Percentiles rank a stretch among this genome's conserved stretches.
Evolutionary conservation across 1,140 invertebrate species (phyloP).

Genomic region (Calliopsis andreniformis): DNA sequence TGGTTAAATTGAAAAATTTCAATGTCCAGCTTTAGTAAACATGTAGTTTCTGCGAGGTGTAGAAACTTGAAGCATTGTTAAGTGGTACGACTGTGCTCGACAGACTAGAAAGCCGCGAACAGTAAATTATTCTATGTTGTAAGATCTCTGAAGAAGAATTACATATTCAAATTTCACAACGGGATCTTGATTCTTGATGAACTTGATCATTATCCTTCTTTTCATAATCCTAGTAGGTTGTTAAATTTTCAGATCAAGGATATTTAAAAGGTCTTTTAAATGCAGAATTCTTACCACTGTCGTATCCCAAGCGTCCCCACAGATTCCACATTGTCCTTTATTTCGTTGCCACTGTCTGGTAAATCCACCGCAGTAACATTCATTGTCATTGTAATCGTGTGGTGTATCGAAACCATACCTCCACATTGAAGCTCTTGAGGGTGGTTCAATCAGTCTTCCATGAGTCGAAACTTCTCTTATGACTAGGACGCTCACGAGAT

Average conservation of each 20-base stretch:
- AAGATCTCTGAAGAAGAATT: conserved; percentile 42
- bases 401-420: conserved; percentile 85
- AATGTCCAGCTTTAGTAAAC: no score
- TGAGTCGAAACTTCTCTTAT: conserved; percentile 80
- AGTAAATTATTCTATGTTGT: conserved; percentile 48
- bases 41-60: conserved; percentile 32
- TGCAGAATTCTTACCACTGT: conserved; percentile 74
- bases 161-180: background rate
- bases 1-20: background rate
- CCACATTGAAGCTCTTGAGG: conserved; percentile 92
- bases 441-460: conserved; percentile 92
- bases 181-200: conserved; percentile 1
- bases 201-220: background rate
- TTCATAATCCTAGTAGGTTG: background rate
- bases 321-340: conserved; percentile 93
- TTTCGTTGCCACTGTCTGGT: conserved; percentile 87
- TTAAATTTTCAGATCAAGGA: background rate
- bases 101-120: conserved; percentile 41
- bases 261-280: background rate
- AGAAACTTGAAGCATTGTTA: conserved; percentile 33
- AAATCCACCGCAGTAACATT: conserved; percentile 94
- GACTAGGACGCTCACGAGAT: conserved; percentile 53
- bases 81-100: conserved; percentile 6
- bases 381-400: conserved; percentile 92
- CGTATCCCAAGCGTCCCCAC: conserved; percentile 91